Evolutionary conservation across 2,888 invertebrate species (phyloP), one percentile per base, ranked within the genome.

Genomic region (Mechanitis messenoides): DNA sequence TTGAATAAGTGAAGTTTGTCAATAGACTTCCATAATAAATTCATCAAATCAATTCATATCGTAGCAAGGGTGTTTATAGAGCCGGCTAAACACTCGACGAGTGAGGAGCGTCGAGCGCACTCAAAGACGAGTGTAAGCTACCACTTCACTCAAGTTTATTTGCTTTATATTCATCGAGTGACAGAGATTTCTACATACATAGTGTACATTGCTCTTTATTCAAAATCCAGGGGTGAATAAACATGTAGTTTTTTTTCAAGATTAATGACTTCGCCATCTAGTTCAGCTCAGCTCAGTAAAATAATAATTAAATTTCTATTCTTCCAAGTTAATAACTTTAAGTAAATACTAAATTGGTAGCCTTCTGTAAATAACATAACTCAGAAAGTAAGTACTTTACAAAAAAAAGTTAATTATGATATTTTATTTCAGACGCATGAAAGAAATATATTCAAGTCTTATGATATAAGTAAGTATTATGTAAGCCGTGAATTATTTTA

Each of bases 111-210:
- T 74, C 68, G 71, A 72, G 72, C 72, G 71, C 72, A 69, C 80
- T 83, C 67, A 70, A 79, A 72, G 74, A 79, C 77, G 79, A 85
- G 84, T 81, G 82, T 80, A 76, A 79, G 78, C 81, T 79, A 76
- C 75, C 77, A 77, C 82, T 83, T 71, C 68, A 80, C 75, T 75
- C 72, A 72, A 84, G 82, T 84, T 78, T 84, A 81, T 87, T 87
- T 87, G 83, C 81, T 78, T 79, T 79, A 78, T 80, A 82, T 83
- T 82, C 81, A 79, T 77, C 70, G 70, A 74, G 75, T 78, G 83
- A 79, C 78, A 74, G 71, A 80, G 80, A 83, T 83, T 84, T 81
- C 77, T 78, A 71, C 72, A 64, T 70, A 55, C 60, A 35, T 53
- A 55, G 70, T 74, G 71, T 72, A 71, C 72, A 71, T 60, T 70